phyloP scores from a whole-genome alignment of 2,797 vertebrate species.

The Sebastes variabilis region DNA sequence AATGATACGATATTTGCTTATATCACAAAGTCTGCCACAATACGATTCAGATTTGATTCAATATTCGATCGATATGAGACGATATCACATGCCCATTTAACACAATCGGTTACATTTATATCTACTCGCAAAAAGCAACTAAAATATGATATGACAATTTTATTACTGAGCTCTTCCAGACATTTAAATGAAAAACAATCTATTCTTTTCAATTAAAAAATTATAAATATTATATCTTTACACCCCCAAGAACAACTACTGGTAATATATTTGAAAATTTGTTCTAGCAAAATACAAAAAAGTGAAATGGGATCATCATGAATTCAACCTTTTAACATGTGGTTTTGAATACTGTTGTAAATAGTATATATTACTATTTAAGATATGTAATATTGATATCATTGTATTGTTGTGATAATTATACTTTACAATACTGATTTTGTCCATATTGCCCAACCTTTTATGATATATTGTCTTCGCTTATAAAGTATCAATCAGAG shows the following conservation, averaged over 20 bases:
- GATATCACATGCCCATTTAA: too few relatives aligned
- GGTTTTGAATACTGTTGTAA: neutral
- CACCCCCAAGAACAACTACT: neutral
- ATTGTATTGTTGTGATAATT: neutral
- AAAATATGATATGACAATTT: too few relatives aligned
- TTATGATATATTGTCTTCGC: neutral
- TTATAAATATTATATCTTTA: too few relatives aligned
- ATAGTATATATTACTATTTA: neutral
- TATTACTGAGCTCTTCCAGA: too few relatives aligned
- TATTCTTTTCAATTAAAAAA: too few relatives aligned
- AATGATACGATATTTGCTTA: fast-evolving
- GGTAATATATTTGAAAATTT: neutral
- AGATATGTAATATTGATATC: neutral
- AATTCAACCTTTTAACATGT: neutral
- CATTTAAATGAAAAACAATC: too few relatives aligned
- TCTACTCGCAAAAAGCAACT: too few relatives aligned
- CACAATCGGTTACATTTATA: too few relatives aligned
- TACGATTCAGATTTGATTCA: too few relatives aligned
- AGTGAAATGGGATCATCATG: neutral
- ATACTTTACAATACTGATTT: neutral
- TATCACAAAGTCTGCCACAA: too few relatives aligned
- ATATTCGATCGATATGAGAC: too few relatives aligned
- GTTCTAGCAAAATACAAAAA: neutral
- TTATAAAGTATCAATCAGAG: neutral
- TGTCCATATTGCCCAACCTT: neutral